phyloP scores from a whole-genome alignment of 2,113 vertebrate species.

The Sarotherodon lohbergeri region DNA sequence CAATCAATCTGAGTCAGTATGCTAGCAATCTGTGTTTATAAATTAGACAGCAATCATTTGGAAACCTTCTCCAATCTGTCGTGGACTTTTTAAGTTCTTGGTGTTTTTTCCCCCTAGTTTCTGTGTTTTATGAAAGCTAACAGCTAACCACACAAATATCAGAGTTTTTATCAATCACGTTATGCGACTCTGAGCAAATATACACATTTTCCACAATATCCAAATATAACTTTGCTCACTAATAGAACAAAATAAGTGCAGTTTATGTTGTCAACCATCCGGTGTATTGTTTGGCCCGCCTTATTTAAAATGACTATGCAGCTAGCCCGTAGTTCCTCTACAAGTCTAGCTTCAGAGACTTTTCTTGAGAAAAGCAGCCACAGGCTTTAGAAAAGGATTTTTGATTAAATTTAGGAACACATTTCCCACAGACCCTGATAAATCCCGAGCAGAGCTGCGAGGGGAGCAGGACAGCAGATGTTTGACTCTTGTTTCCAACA shows the following conservation, averaged over 20 bases:
- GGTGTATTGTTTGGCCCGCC: background rate
- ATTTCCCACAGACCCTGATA: constrained; percentile 15
- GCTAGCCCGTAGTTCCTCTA: background rate
- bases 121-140: background rate
- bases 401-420: constrained; percentile 8
- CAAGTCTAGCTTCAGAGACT: background rate
- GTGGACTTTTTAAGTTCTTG: background rate
- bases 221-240: background rate
- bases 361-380: constrained; percentile 1
- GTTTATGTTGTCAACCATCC: background rate
- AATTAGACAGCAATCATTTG: background rate
- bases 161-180: background rate
- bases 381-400: constrained; percentile 2
- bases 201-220: background rate
- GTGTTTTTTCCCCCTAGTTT: background rate
- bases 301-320: background rate
- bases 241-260: background rate
- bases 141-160: background rate
- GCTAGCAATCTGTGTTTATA: background rate
- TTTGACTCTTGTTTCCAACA: constrained; percentile 61
- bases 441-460: constrained; percentile 5
- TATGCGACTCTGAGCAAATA: background rate
- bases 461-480: constrained; percentile 51
- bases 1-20: background rate
- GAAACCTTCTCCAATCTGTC: background rate